Percentiles rank a stretch among this genome's conserved stretches.
Evolutionary conservation across 2,113 vertebrate genomes (phyloP).

Genomic region (Menidia beryllina): DNA sequence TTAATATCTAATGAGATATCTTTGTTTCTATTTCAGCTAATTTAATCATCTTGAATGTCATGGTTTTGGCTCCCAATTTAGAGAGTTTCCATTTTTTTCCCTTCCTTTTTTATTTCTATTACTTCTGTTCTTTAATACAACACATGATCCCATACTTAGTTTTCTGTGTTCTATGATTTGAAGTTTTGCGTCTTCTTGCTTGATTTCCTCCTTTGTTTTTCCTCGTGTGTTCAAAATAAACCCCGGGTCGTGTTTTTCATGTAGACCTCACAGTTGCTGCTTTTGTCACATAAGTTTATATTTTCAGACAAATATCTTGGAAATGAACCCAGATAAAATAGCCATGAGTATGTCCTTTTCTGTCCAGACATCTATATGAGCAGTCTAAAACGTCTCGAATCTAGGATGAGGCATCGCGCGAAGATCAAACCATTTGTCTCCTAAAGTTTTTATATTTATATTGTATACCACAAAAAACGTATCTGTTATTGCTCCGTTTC

Average conservation of each 20-base stretch:
- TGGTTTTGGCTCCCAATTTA: neutral
- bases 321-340: too few species aligned
- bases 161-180: neutral
- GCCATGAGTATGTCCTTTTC: neutral
- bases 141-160: neutral
- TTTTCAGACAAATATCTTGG: neutral
- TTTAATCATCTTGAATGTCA: neutral
- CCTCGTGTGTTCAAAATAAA: neutral
- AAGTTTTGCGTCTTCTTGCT: neutral
- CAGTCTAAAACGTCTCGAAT: too few species aligned
- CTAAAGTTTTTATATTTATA: too few species aligned
- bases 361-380: too few species aligned
- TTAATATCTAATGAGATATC: neutral
- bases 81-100: neutral
- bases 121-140: neutral
- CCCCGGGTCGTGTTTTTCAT: neutral
- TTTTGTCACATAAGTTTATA: neutral
- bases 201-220: neutral
- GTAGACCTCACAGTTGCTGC: neutral
- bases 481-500: neutral
- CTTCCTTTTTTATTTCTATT: neutral
- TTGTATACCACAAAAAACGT: too few species aligned
- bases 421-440: too few species aligned
- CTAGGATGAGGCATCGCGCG: too few species aligned
- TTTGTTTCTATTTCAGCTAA: neutral